These are phyloP conservation scores for Clivina fossor DNA, from an alignment of 2,888 invertebrate species.

Conservation along the genomic window DNA sequence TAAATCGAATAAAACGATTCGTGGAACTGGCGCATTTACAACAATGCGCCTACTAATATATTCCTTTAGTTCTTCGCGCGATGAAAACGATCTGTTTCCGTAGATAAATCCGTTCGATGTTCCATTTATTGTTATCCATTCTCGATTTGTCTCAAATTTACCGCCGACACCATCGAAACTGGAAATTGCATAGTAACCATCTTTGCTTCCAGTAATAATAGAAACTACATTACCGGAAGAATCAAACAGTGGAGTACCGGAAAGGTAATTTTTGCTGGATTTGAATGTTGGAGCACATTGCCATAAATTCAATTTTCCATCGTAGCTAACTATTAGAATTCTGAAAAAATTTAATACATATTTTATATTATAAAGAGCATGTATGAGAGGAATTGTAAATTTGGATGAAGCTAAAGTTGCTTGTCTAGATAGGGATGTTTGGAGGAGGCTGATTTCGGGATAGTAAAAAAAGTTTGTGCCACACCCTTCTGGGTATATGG, in stretches of 20 bases:
- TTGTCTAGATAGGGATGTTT: no score
- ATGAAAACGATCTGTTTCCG: neutral
- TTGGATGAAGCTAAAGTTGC: no score
- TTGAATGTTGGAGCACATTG: conserved; percentile 55
- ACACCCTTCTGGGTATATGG: no score
- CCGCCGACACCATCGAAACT: conserved; percentile 56
- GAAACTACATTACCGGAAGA: conserved; percentile 51
- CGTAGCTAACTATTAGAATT: conserved; percentile 53
- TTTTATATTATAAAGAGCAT: no score
- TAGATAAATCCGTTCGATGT: conserved; percentile 3
- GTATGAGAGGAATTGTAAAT: no score
- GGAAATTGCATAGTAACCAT: conserved; percentile 55
- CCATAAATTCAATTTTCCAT: conserved; percentile 55
- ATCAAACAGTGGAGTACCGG: conserved; percentile 53
- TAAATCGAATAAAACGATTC: conserved; percentile 10
- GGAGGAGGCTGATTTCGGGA: no score
- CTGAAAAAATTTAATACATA: no score
- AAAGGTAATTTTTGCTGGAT: conserved; percentile 52
- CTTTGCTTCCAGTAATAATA: conserved; percentile 51
- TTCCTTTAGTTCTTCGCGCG: conserved; percentile 2
- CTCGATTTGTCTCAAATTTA: conserved; percentile 52
- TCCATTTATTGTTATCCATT: conserved; percentile 45
- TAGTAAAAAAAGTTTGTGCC: no score
- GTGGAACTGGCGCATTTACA: neutral
- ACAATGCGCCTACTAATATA: conserved; percentile 1